Percentiles rank a stretch among this genome's conserved stretches.
Conservation (phyloP, 2,113 vertebrate species). For the Hucho hucho region DNA sequence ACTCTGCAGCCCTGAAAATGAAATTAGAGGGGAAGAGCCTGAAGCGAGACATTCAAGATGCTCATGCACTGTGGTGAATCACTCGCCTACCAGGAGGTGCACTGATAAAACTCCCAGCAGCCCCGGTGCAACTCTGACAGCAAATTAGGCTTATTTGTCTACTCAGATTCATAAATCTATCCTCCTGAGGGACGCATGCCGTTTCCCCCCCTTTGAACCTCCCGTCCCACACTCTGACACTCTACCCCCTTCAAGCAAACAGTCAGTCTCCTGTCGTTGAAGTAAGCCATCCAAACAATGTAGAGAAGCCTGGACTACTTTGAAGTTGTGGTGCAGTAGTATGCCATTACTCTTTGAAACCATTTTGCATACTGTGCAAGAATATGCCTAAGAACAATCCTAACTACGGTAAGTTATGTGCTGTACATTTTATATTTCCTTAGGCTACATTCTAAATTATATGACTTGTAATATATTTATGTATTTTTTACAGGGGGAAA, state of each 20-base stretch:
- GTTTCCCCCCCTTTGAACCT: neutral
- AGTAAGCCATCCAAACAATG: neutral
- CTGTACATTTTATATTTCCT: too few relatives aligned
- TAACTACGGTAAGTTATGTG: too few relatives aligned
- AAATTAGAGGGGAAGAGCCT: conserved; percentile 15
- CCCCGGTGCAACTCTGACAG: neutral
- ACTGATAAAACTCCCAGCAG: conserved; percentile 8
- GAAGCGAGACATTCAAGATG: conserved; percentile 6
- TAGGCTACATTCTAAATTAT: too few relatives aligned
- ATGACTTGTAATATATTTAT: too few relatives aligned
- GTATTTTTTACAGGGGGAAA: too few relatives aligned
- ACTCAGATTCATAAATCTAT: conserved; percentile 15
- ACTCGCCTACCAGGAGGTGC: conserved; percentile 17
- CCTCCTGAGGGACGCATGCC: neutral
- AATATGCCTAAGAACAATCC: neutral
- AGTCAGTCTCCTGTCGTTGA: neutral
- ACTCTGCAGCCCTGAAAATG: conserved; percentile 25
- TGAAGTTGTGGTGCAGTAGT: neutral
- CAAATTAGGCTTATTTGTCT: conserved; percentile 22
- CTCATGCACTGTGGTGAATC: neutral
- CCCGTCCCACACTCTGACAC: neutral
- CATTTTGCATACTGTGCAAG: neutral
- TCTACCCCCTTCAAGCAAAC: neutral
- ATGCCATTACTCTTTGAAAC: neutral
- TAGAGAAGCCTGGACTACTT: too few relatives aligned